Percentiles rank a stretch among this genome's conserved stretches.
Conservation (phyloP, 2,888 invertebrate species). For the Lithophane semibrunnea region DNA sequence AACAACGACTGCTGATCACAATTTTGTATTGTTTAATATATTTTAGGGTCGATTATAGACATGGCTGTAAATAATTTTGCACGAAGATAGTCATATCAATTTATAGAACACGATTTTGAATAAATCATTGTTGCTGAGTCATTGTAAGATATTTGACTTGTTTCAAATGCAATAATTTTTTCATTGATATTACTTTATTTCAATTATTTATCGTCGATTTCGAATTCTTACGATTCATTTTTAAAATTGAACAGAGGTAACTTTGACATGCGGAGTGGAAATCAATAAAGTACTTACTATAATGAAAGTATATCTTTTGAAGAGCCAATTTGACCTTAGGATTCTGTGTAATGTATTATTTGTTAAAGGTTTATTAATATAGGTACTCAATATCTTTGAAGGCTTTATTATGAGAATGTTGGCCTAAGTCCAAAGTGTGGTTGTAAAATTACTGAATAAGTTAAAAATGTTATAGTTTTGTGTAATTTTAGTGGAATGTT, state of each 20-base stretch:
- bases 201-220: slow-evolving; percentile 39
- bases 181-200: slow-evolving; percentile 21
- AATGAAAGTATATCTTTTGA: slow-evolving; percentile 18
- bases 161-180: slow-evolving; percentile 14
- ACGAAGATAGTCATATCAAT: slow-evolving; percentile 83
- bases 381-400: slow-evolving; percentile 28
- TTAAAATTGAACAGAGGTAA: slow-evolving; percentile 31
- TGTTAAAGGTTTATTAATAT: slow-evolving; percentile 31
- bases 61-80: slow-evolving; percentile 84
- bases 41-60: slow-evolving; percentile 61
- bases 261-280: slow-evolving; percentile 48
- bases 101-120: slow-evolving; percentile 71
- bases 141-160: slow-evolving; percentile 28
- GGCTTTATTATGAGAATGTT: slow-evolving; percentile 37
- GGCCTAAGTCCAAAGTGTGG: slow-evolving; percentile 37
- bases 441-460: slow-evolving; percentile 43
- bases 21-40: slow-evolving; percentile 66
- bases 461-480: slow-evolving; percentile 17
- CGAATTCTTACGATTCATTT: slow-evolving; percentile 41
- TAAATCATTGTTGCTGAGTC: slow-evolving; percentile 58
- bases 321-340: slow-evolving; percentile 8
- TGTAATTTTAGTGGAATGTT: slow-evolving; percentile 1
- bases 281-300: slow-evolving; percentile 46
- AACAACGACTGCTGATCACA: slow-evolving; percentile 73
- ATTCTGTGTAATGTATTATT: slow-evolving; percentile 21